Percentiles rank a stretch among this genome's conserved stretches.
phyloP scores from a whole-genome alignment of 2,797 vertebrate species.

The Labeo calbasu region DNA sequence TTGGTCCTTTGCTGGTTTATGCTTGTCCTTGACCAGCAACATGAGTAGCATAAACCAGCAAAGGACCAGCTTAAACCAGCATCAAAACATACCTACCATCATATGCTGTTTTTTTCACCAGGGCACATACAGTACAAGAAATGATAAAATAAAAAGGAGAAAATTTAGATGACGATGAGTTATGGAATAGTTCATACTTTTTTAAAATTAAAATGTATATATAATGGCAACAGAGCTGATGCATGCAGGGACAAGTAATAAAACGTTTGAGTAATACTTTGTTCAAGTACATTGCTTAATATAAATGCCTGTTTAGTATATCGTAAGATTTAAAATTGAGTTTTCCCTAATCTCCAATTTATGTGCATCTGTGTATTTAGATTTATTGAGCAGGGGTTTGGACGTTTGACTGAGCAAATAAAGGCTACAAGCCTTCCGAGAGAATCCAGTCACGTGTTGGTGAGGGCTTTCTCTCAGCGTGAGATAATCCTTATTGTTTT shows the following conservation, averaged over 20 bases:
- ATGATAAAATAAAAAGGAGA: no score
- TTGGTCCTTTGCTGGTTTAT: no score
- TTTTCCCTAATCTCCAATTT: no score
- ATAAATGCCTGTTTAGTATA: not conserved
- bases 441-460: conserved; percentile 14
- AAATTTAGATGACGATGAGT: not conserved
- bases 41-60: no score
- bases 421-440: not conserved
- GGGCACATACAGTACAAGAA: not conserved
- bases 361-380: not conserved
- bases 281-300: not conserved
- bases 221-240: not conserved
- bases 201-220: not conserved
- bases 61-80: no score
- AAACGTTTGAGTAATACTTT: not conserved
- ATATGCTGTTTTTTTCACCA: no score
- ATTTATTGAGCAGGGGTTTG: not conserved
- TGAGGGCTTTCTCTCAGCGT: not conserved
- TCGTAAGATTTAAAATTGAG: not conserved
- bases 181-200: not conserved
- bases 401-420: conserved; percentile 1
- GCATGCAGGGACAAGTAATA: not conserved
- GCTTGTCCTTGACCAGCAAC: no score
- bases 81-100: no score
- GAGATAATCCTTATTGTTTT: conserved; percentile 34